Percentiles rank a stretch among this genome's conserved stretches.
Conservation (phyloP, 37 sponge, comb jelly and placozoan species). For the Chondrosia reniformis region DNA sequence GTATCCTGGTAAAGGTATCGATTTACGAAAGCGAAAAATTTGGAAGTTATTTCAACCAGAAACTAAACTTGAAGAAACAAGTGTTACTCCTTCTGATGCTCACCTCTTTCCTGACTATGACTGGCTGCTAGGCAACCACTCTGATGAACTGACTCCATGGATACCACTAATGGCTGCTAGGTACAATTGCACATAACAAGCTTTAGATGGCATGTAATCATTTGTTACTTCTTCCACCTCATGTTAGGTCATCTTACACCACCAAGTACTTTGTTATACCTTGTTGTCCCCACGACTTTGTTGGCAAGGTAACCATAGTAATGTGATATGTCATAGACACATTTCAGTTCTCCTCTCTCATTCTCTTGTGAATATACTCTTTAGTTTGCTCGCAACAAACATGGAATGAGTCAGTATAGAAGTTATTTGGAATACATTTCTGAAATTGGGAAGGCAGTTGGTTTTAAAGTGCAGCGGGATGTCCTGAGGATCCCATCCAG, state of each 20-base stretch:
- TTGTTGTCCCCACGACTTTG: conserved; percentile 94
- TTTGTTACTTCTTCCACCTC: background rate
- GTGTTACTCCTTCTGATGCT: conserved; percentile 69
- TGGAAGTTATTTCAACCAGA: conserved; percentile 65
- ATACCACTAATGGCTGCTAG: conserved; percentile 89
- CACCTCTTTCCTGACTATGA: conserved; percentile 71
- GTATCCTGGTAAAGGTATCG: conserved; percentile 94
- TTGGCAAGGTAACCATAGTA: conserved; percentile 56
- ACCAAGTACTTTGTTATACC: conserved; percentile 88
- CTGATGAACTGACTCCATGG: conserved; percentile 99
- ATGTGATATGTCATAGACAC: background rate
- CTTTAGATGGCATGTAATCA: background rate
- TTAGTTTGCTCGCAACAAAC: conserved; percentile 44
- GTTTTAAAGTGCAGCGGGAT: conserved; percentile 82
- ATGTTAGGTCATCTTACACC: conserved; percentile 67
- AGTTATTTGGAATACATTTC: conserved; percentile 82
- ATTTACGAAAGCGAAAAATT: conserved; percentile 81
- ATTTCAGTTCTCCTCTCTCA: background rate
- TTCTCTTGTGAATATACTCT: conserved; percentile 21
- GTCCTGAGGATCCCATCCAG: conserved; percentile 92
- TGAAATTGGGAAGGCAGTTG: conserved; percentile 65
- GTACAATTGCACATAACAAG: conserved; percentile 5
- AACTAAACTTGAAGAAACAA: conserved; percentile 62
- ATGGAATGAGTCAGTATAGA: conserved; percentile 66
- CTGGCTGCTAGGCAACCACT: conserved; percentile 99